phyloP scores from a whole-genome alignment of 2,797 vertebrate species.

The Cynopterus sphinx region DNA sequence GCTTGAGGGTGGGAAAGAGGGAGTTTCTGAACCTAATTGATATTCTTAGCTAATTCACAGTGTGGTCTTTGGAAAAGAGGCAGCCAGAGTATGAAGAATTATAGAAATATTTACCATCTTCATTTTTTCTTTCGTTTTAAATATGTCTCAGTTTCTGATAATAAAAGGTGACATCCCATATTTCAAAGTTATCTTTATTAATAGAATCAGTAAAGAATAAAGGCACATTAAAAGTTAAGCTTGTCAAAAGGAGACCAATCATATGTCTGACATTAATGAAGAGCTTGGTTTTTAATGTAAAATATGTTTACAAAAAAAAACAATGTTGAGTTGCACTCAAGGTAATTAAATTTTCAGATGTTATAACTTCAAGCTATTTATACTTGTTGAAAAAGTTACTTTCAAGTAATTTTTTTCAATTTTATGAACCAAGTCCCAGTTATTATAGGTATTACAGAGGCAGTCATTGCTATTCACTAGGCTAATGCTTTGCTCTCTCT shows the following conservation, averaged over 20 bases:
- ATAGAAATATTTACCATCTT: neutral
- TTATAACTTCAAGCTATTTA: neutral
- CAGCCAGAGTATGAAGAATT: neutral
- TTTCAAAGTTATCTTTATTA: conserved; percentile 47
- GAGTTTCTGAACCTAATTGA: neutral
- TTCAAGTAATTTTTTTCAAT: neutral
- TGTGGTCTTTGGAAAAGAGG: neutral
- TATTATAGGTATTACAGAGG: neutral
- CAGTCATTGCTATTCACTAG: neutral
- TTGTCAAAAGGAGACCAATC: neutral
- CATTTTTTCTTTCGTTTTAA: neutral
- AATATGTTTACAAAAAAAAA: conserved; percentile 37
- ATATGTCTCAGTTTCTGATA: neutral
- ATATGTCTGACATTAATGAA: conserved; percentile 47
- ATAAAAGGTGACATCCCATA: neutral
- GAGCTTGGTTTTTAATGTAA: neutral
- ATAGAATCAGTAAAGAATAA: conserved; percentile 39
- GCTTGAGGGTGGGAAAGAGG: neutral
- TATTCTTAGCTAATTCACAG: neutral
- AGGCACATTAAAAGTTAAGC: conserved; percentile 53
- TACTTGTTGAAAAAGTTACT: neutral
- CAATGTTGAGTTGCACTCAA: neutral
- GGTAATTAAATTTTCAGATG: conserved; percentile 42
- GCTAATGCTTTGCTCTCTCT: neutral
- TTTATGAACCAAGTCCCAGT: neutral